phyloP scores from a whole-genome alignment of 2,888 invertebrate genomes.

The Eristalis arbustorum region DNA sequence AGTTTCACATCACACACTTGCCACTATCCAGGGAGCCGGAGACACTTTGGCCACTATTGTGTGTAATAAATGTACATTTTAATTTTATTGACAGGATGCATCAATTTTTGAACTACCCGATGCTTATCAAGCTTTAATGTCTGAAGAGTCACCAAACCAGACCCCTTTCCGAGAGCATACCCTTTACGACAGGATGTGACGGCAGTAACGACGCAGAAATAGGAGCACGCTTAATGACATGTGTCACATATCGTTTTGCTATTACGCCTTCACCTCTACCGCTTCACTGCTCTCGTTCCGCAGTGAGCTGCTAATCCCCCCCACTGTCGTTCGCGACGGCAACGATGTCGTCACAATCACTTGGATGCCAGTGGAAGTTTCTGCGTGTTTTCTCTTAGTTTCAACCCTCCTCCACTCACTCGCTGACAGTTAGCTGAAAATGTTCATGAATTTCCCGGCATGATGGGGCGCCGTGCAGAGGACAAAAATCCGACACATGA shows the following conservation, averaged over 20 bases:
- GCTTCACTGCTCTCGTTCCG: background rate
- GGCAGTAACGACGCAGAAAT: constrained; percentile 40
- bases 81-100: constrained; percentile 35
- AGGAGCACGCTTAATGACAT: constrained; percentile 35
- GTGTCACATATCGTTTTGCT: constrained; percentile 26
- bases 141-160: constrained; percentile 2
- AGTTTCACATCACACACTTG: constrained; percentile 4
- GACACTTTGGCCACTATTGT: background rate
- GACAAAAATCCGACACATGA: constrained; percentile 37
- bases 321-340: background rate
- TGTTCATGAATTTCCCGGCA: background rate
- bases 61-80: constrained; percentile 20
- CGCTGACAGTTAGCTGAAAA: background rate
- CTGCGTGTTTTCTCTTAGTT: background rate
- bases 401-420: background rate
- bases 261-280: background rate
- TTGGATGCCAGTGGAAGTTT: constrained; percentile 25
- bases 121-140: constrained; percentile 23
- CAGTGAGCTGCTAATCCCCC: constrained; percentile 26
- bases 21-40: background rate
- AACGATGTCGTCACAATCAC: background rate
- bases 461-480: background rate
- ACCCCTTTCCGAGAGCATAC: background rate
- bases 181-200: constrained; percentile 54
- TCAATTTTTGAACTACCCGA: constrained; percentile 37